These are phyloP conservation scores for Columbina picui DNA, from an alignment of 2,113 vertebrate species.

Conservation along the genomic window DNA sequence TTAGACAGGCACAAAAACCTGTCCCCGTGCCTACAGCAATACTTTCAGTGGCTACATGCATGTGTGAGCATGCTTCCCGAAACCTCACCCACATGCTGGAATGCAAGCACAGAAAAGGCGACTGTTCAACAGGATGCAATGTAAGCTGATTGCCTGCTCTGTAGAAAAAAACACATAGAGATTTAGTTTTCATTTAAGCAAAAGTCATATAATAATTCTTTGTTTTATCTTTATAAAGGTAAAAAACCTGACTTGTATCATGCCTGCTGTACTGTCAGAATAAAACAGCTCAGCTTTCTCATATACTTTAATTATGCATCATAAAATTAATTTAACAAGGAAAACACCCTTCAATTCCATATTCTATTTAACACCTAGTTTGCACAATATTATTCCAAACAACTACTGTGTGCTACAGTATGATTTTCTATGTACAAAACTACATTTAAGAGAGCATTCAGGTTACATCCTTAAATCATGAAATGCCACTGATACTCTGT, in stretches of 20 bases:
- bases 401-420: background rate
- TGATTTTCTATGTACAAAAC: background rate
- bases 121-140: background rate
- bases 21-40: background rate
- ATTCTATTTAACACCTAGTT: background rate
- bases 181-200: background rate
- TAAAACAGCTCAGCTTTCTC: background rate
- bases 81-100: conserved; percentile 26
- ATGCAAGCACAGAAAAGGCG: conserved; percentile 30
- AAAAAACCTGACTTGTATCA: background rate
- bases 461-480: background rate
- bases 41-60: background rate
- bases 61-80: background rate
- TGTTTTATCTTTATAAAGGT: background rate
- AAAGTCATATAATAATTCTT: background rate
- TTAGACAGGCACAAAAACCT: background rate
- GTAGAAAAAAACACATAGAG: background rate
- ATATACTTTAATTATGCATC: background rate
- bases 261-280: background rate
- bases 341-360: background rate
- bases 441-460: background rate
- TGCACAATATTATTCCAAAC: background rate
- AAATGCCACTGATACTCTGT: background rate
- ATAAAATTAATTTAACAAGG: conserved; percentile 6
- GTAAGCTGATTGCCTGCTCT: background rate